Conservation (phyloP, 2,113 vertebrate species). For the Microcebus lehilahytsara region DNA sequence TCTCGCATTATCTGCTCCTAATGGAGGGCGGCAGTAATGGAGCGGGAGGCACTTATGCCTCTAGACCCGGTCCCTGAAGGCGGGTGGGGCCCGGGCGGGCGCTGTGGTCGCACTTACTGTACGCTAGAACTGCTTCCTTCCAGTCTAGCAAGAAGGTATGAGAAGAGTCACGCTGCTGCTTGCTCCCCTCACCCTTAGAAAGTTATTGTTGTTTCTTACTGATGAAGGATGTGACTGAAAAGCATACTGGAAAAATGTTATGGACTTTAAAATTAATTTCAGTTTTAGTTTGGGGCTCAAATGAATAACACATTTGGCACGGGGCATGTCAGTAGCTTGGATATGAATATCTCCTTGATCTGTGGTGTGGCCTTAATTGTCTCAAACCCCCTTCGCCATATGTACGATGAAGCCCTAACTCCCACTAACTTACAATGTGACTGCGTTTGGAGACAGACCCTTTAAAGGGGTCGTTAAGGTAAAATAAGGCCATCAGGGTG, state of each 20-base stretch:
- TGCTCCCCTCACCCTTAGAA: background rate
- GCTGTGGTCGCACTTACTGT: slow-evolving; percentile 68
- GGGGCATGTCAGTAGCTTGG: background rate
- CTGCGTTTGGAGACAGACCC: background rate
- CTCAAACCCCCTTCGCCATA: no score
- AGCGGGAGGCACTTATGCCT: slow-evolving; percentile 69
- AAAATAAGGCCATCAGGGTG: background rate
- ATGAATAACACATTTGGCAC: background rate
- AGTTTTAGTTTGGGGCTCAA: background rate
- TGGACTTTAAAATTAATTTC: background rate
- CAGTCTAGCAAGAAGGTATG: slow-evolving; percentile 51
- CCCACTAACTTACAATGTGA: background rate
- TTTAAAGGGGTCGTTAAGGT: background rate
- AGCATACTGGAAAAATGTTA: background rate
- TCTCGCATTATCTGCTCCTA: slow-evolving; percentile 72
- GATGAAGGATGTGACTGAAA: slow-evolving; percentile 8
- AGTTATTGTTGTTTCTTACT: background rate
- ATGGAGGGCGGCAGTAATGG: slow-evolving; percentile 76
- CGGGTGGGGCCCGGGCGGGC: slow-evolving; percentile 31
- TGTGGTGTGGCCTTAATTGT: background rate
- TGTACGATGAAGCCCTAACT: background rate
- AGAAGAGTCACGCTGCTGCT: background rate
- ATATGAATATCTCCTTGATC: background rate
- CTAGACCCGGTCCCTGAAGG: slow-evolving; percentile 66
- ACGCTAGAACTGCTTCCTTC: slow-evolving; percentile 50